Percentiles rank a stretch among this genome's conserved stretches.
phyloP scores from a whole-genome alignment of 23 tunicate species.

The Trididemnum clinides region DNA sequence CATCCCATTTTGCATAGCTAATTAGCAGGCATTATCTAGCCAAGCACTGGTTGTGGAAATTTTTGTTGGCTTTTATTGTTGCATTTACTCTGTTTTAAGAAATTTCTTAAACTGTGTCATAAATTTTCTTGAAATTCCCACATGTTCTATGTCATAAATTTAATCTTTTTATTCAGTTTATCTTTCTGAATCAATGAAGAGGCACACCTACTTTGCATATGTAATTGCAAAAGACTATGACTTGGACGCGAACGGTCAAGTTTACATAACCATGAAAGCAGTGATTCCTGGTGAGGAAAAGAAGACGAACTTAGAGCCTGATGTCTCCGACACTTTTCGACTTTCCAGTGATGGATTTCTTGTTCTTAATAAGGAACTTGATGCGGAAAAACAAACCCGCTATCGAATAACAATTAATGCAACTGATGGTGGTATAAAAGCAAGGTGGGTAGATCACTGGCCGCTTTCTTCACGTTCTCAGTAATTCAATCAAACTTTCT shows the following conservation, averaged over 20 bases:
- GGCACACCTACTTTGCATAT: neutral
- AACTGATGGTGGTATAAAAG: constrained; percentile 46
- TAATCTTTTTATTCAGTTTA: constrained; percentile 14
- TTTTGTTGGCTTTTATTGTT: too few species aligned
- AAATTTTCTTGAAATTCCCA: too few species aligned
- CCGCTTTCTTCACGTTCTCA: too few species aligned
- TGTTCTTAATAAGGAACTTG: constrained; percentile 22
- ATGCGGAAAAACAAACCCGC: constrained; percentile 20
- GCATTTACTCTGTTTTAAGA: too few species aligned
- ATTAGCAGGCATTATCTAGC: too few species aligned
- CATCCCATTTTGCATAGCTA: too few species aligned
- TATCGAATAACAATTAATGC: constrained; percentile 46
- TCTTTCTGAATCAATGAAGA: neutral
- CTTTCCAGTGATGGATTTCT: constrained; percentile 44
- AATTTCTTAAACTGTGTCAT: too few species aligned
- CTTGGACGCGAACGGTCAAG: neutral
- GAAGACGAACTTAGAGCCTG: neutral
- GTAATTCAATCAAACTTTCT: too few species aligned
- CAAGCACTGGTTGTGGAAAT: too few species aligned
- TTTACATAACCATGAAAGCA: neutral
- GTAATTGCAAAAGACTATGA: constrained; percentile 1
- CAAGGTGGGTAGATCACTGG: constrained; percentile 22
- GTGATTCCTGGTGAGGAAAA: too few species aligned
- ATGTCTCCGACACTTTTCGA: neutral
- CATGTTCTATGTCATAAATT: too few species aligned